These are phyloP conservation scores for Darwinula stevensoni DNA, from an alignment of 2,888 invertebrate species.

Conservation along the genomic window DNA sequence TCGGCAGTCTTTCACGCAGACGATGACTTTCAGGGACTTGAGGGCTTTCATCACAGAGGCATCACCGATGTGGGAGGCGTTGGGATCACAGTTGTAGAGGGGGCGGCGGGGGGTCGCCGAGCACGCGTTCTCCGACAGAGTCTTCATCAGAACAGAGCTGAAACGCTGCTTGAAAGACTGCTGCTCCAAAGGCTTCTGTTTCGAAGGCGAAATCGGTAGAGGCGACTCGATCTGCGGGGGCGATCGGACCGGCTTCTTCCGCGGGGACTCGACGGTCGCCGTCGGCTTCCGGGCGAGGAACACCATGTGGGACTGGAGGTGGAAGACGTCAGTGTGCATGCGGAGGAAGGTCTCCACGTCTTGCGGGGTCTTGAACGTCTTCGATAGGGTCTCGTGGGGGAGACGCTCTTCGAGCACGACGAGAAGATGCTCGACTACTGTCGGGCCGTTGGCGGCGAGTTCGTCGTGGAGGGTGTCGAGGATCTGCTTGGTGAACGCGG, in stretches of 20 bases:
- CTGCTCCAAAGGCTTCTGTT: constrained; percentile 18
- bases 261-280: too few species aligned
- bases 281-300: constrained; percentile 38
- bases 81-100: constrained; percentile 5
- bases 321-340: constrained; percentile 76
- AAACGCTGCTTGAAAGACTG: constrained; percentile 63
- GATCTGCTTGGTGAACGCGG: constrained; percentile 11
- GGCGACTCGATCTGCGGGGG: constrained; percentile 7
- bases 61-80: constrained; percentile 6
- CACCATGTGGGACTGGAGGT: constrained; percentile 71
- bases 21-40: constrained; percentile 49
- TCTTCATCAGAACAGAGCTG: constrained; percentile 58
- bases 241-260: too few species aligned
- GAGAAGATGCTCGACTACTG: constrained; percentile 60
- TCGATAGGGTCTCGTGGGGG: constrained; percentile 44
- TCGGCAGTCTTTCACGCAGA: constrained; percentile 42
- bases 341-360: constrained; percentile 69
- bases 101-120: constrained; percentile 19
- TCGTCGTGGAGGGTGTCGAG: constrained; percentile 8
- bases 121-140: constrained; percentile 54
- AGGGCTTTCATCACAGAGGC: constrained; percentile 27
- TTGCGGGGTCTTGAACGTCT: constrained; percentile 63
- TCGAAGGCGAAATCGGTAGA: not conserved
- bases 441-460: constrained; percentile 27
- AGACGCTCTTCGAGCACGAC: constrained; percentile 38